Conservation (phyloP, 2,113 vertebrate genomes). For the Alouatta palliata region DNA sequence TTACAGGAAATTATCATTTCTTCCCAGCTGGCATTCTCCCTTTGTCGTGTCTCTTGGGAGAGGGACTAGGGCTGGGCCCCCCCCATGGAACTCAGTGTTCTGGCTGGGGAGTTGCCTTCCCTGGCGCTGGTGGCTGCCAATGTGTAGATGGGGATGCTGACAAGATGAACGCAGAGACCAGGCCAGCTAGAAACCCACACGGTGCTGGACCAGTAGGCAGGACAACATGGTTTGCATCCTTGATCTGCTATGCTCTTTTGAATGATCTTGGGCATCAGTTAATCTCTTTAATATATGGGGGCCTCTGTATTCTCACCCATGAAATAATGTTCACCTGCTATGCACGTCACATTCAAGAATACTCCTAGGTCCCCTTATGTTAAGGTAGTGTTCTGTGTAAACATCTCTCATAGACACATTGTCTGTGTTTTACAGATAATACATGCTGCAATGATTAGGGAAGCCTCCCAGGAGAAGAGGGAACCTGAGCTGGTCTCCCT, state of each 20-base stretch:
- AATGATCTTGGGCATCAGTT: not conserved
- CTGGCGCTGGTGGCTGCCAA: accelerated
- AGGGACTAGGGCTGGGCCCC: not conserved
- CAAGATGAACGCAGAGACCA: not conserved
- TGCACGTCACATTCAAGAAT: not conserved
- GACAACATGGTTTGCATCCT: not conserved
- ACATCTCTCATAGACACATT: not conserved
- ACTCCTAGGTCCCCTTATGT: too few species aligned
- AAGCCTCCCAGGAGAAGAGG: not conserved
- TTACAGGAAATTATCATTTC: conserved; percentile 71
- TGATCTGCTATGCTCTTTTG: not conserved
- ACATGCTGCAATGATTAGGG: accelerated
- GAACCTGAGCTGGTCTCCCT: accelerated
- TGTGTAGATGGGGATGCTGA: not conserved
- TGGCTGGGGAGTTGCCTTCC: not conserved
- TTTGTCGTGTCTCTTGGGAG: not conserved
- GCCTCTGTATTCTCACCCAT: not conserved
- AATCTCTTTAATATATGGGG: too few species aligned
- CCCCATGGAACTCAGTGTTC: not conserved
- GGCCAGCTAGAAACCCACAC: accelerated
- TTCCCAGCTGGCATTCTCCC: not conserved
- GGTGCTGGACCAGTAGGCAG: not conserved
- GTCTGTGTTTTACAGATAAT: not conserved
- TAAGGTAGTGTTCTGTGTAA: too few species aligned
- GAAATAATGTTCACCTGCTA: not conserved